Conservation (phyloP, 2,113 vertebrate genomes). For the Tachysurus vachellii region DNA sequence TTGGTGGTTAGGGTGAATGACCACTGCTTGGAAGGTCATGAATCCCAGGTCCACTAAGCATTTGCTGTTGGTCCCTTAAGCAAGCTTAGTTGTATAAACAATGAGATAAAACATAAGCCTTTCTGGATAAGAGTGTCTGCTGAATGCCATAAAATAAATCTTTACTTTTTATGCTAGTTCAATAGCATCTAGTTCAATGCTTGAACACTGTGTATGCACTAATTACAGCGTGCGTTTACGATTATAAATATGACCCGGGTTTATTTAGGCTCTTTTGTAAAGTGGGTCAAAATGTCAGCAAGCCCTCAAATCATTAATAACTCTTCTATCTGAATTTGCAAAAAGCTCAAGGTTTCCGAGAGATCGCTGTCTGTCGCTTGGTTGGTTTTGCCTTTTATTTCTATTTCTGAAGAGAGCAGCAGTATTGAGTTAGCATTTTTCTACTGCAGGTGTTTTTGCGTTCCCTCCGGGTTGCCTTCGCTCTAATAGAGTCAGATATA, state of each 20-base stretch:
- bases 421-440: conserved; percentile 17
- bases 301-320: background rate
- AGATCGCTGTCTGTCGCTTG: background rate
- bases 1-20: no score
- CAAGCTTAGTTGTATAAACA: no score
- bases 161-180: no score
- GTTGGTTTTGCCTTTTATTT: background rate
- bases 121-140: no score
- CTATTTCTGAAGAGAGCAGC: background rate
- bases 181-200: no score
- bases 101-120: no score
- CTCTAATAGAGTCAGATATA: conserved; percentile 54
- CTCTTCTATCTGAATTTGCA: background rate
- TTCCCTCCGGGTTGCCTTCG: conserved; percentile 49
- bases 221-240: no score
- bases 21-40: no score
- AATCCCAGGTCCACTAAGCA: no score
- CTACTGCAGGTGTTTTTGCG: conserved; percentile 48
- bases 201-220: no score
- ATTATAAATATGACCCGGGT: no score
- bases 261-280: background rate
- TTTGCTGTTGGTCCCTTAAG: no score
- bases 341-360: background rate
- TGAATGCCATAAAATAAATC: background rate
- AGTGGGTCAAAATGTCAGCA: background rate